A percentile compares a stretch with the other conserved stretches of the same genome.
These are phyloP conservation scores for Crenuchus spilurus DNA, from an alignment of 2,797 vertebrate species.

Conservation along the genomic window DNA sequence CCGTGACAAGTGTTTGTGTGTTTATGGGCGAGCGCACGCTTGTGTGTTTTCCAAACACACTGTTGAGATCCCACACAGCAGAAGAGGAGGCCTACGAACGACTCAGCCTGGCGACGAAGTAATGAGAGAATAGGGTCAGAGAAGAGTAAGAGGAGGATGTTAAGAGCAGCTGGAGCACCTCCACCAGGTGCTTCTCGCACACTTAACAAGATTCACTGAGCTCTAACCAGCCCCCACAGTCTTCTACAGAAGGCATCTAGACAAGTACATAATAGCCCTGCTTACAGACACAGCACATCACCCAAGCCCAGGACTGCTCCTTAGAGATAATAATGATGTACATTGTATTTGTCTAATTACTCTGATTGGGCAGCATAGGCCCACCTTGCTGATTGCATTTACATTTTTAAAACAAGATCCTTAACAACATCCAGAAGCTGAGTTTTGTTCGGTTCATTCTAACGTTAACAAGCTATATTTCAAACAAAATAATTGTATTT, in stretches of 20 bases:
- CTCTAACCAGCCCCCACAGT: conserved; percentile 34
- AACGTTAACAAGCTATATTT: too few relatives aligned
- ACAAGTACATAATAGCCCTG: conserved; percentile 2
- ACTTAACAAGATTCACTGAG: conserved; percentile 46
- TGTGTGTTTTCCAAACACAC: conserved; percentile 35
- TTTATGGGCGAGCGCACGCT: conserved; percentile 10
- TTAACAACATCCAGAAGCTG: too few relatives aligned
- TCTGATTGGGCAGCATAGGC: neutral
- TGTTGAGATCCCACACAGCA: conserved; percentile 53
- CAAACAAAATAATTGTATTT: too few relatives aligned
- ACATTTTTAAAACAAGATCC: too few relatives aligned
- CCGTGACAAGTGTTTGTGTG: conserved; percentile 36
- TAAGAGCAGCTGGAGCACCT: conserved; percentile 33
- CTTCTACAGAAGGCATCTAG: conserved; percentile 24
- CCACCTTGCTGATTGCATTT: neutral
- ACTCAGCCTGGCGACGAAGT: conserved; percentile 27
- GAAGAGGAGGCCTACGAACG: conserved; percentile 20
- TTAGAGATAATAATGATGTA: neutral
- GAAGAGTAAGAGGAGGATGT: conserved; percentile 44
- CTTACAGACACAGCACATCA: neutral
- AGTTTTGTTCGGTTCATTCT: too few relatives aligned
- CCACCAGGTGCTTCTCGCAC: conserved; percentile 51
- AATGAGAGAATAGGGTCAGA: conserved; percentile 49
- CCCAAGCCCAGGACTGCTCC: neutral
- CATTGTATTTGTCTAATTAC: neutral